Evolutionary conservation across 1,140 invertebrate species (phyloP).

Genomic region (Zaprionus capensis): DNA sequence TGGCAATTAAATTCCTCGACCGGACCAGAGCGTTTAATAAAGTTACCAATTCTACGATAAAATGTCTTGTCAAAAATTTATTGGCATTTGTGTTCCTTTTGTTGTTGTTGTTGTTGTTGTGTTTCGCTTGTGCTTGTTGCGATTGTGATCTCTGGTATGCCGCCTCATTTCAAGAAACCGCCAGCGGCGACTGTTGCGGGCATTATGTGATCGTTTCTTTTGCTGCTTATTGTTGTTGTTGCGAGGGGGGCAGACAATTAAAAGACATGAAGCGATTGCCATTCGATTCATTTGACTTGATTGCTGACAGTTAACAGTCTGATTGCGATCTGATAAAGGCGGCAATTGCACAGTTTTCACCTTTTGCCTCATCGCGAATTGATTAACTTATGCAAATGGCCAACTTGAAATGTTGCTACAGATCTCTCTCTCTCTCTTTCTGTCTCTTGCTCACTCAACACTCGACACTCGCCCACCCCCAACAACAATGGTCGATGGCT

Average conservation of each 20-base stretch:
- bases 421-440: slow-evolving; percentile 3
- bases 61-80: slow-evolving; percentile 80
- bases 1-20: slow-evolving; percentile 60
- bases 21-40: slow-evolving; percentile 71
- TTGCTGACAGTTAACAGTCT: slow-evolving; percentile 51
- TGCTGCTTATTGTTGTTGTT: slow-evolving; percentile 10
- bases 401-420: slow-evolving; percentile 49
- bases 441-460: background rate
- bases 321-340: slow-evolving; percentile 37
- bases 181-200: slow-evolving; percentile 50
- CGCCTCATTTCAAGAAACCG: slow-evolving; percentile 47
- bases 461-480: slow-evolving; percentile 32
- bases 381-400: slow-evolving; percentile 82
- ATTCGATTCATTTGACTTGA: slow-evolving; percentile 52
- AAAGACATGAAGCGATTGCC: slow-evolving; percentile 55
- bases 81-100: slow-evolving; percentile 69
- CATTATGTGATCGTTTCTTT: slow-evolving; percentile 31
- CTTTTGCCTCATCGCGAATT: slow-evolving; percentile 81
- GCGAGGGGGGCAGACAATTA: slow-evolving; percentile 49
- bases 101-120: slow-evolving; percentile 49
- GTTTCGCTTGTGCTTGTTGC: slow-evolving; percentile 40
- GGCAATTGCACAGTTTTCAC: slow-evolving; percentile 59
- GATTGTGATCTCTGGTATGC: slow-evolving; percentile 74
- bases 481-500: slow-evolving; percentile 14
- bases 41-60: slow-evolving; percentile 71